These are phyloP conservation scores for Synergus gifuensis DNA, from an alignment of 2,888 invertebrate genomes.

Conservation along the genomic window DNA sequence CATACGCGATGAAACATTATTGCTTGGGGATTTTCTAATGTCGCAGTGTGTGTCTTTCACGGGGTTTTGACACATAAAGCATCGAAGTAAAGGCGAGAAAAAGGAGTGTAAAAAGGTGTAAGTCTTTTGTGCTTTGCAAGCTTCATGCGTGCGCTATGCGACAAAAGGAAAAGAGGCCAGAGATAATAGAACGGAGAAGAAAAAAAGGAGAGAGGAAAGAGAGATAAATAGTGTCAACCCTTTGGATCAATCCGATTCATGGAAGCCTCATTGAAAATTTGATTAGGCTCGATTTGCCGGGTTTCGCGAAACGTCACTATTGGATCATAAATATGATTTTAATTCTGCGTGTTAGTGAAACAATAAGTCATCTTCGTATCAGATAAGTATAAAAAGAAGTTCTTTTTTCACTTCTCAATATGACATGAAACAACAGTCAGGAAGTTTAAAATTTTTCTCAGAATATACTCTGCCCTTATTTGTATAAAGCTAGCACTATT, in stretches of 20 bases:
- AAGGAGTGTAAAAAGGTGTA: conserved; percentile 59
- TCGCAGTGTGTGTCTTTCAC: conserved; percentile 65
- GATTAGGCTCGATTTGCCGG: conserved; percentile 64
- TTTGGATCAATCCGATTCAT: conserved; percentile 58
- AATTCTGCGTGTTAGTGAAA: not conserved
- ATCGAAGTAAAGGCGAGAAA: conserved; percentile 48
- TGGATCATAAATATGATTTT: not conserved
- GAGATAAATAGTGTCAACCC: conserved; percentile 52
- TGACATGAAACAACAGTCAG: not conserved
- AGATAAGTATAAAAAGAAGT: not conserved
- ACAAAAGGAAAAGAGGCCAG: conserved; percentile 39
- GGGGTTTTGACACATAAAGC: conserved; percentile 65
- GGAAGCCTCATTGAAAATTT: conserved; percentile 59
- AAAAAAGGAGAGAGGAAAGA: conserved; percentile 47
- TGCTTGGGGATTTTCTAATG: conserved; percentile 63
- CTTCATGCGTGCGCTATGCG: conserved; percentile 47
- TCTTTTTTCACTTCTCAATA: not conserved
- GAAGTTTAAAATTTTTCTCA: not conserved
- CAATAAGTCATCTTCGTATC: not conserved
- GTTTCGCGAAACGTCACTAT: conserved; percentile 52
- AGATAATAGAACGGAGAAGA: conserved; percentile 48
- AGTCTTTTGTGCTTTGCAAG: conserved; percentile 57
- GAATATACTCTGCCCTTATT: not conserved
- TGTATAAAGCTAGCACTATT: not conserved
- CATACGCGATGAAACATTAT: conserved; percentile 61